Evolutionary conservation across 30 jellyfish, hydroid and myxozoan species (phyloP), one percentile per base, ranked within the genome.

Genomic region (Aurelia coerulea): DNA sequence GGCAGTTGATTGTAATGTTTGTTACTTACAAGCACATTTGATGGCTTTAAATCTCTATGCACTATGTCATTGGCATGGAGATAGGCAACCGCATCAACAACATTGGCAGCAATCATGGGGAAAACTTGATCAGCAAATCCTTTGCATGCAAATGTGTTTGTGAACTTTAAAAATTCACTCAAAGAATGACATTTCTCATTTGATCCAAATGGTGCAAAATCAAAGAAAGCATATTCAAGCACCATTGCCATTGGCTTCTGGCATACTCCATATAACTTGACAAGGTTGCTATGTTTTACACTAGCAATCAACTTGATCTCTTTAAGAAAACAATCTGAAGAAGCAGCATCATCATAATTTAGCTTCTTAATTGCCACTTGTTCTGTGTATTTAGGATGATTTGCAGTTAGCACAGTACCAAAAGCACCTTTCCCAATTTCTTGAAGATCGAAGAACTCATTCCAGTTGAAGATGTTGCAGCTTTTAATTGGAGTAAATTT

Each of bases 41-140:
- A 68, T 31, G 88, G 79, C 63, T 78, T 78, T 35, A 60, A 31
- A 52, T 78, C 88, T 62, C 78, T 62, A 42, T 78, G 88, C 75
- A 46, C 78, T 15, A 78, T 60, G 65, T 62, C 53, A 68, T 32
- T 68, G 58, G 52, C 58, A 49, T 78, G 88, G 18, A 78, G 41
- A 60, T 78, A 78, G 68, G 18, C 68, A 15, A 78, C 65, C 37
- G 51, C 88, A 32, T 42, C 68, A 65, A 78, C 67, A 14, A 78
- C 39, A 34, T 78, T 69, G 19, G 32, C 41, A 13, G 87, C 76
- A 77, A 59, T 56, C 18, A 41, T 16, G 2, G 49, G 23, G 70
- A 32, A 13, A 32, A 77, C 76, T 11, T 51, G 32, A 13, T 67
- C 54, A 32, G 60, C 58, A 31, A 34, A 34, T 13, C 51, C 33